phyloP scores from a whole-genome alignment of 2,888 invertebrate species.

The Orthosia incerta region DNA sequence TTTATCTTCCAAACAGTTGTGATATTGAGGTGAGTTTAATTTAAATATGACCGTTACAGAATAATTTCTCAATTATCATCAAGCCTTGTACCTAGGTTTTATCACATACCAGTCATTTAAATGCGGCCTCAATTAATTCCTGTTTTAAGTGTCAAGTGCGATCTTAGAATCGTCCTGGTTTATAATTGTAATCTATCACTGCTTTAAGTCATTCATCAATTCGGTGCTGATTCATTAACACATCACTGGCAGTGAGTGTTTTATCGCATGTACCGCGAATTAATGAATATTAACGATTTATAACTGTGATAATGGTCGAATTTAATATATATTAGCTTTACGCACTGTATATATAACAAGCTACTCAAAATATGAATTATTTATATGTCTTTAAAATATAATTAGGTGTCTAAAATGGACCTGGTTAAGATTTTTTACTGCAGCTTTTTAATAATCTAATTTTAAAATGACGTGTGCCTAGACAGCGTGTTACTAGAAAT shows the following conservation, averaged over 20 bases:
- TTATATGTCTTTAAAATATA: constrained; percentile 48
- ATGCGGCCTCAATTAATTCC: constrained; percentile 67
- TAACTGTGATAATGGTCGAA: constrained; percentile 40
- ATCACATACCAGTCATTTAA: constrained; percentile 63
- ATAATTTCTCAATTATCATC: constrained; percentile 50
- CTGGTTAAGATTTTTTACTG: constrained; percentile 55
- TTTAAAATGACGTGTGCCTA: constrained; percentile 54
- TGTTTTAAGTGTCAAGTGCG: constrained; percentile 66
- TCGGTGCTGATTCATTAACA: constrained; percentile 42
- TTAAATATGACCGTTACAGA: constrained; percentile 47
- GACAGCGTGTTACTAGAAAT: constrained; percentile 53
- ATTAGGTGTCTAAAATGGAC: constrained; percentile 43
- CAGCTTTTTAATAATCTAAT: constrained; percentile 49
- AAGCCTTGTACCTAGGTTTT: constrained; percentile 42
- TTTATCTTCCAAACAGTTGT: constrained; percentile 68
- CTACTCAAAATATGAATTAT: constrained; percentile 51
- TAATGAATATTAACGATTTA: constrained; percentile 55
- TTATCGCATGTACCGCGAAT: constrained; percentile 26
- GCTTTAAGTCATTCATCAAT: constrained; percentile 39
- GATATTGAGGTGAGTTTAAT: constrained; percentile 78
- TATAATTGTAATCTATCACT: constrained; percentile 52
- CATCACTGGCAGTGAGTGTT: constrained; percentile 37
- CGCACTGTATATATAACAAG: constrained; percentile 15
- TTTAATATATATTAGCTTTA: constrained; percentile 29
- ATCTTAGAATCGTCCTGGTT: constrained; percentile 61